Base-by-base conservation (phyloP, 2,113 vertebrate genomes). In the Rhea pennata region DNA sequence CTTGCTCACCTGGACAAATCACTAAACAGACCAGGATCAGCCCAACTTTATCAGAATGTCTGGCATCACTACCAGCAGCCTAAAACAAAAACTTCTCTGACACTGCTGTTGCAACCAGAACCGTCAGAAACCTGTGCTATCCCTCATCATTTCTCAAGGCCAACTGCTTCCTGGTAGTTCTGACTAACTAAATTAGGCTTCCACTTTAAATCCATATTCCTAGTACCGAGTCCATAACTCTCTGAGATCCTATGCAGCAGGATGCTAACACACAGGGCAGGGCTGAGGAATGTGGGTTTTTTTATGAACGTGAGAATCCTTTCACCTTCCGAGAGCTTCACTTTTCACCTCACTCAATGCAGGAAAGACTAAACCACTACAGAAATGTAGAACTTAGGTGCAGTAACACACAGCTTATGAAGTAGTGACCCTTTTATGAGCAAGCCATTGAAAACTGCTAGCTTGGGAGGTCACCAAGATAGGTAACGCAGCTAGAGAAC, bases 241-340 rank as follows among this genome's bases (percentile, higher is more conserved):
- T 40, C 23, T 40, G 74, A 82, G 29, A 82, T 65, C 56, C 56
- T 59, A 33, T n/a, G 13, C 70, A 79, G 24, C 12, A 66, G 48
- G 17, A 40, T 75, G 48, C 27, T 26, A 72, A 42, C 11, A 42
- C 2, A 12, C 2, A 79, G 5, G 22, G 20, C 40, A 74, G 24
- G 13, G 9, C 23, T 56, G 24, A 39, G 48, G 17, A 17, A 53
- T 7, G 27, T 3, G 36, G 36, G 36, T 36, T 36, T 36, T 36
- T 71, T 81, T 86, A 40, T 7, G 8, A 0, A 0, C 24, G 6
- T 59, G 29, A 59, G 56, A 59, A 59, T 65, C 2, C 1, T 65
- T 86, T 92, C 36, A 67, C 14, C 5, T 10, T 12, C n/a, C 22
- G 16, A 62, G 7, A 33, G 2, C 10, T 17, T 80, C 22, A 13